Evolutionary conservation across 2,888 invertebrate species (phyloP).

Genomic region (Machimus atricapillus): DNA sequence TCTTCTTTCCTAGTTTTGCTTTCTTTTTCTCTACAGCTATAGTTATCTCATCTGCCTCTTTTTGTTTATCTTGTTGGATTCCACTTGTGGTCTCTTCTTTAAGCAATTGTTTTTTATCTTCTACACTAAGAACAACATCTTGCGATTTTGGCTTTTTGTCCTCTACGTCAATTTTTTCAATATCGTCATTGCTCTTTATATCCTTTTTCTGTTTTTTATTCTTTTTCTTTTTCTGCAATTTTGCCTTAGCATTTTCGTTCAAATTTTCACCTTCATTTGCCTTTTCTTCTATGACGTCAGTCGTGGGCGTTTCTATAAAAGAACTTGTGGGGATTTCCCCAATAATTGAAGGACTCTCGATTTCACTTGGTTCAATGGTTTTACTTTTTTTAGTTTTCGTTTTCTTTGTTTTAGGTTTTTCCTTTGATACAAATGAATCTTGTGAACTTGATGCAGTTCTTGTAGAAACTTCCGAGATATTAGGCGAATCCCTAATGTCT

Average conservation of each 20-base stretch:
- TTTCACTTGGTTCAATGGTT: not conserved
- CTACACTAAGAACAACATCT: constrained; percentile 39
- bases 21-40: not conserved
- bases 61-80: constrained; percentile 46
- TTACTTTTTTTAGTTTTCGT: not conserved
- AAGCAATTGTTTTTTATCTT: constrained; percentile 48
- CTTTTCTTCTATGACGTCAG: not conserved
- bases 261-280: constrained; percentile 52
- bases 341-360: constrained; percentile 46
- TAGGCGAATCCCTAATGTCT: constrained; percentile 26
- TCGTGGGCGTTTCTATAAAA: constrained; percentile 41
- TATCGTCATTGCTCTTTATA: constrained; percentile 54
- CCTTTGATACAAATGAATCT: constrained; percentile 2
- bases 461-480: constrained; percentile 25
- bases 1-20: not conserved
- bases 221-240: constrained; percentile 54
- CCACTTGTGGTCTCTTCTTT: not conserved
- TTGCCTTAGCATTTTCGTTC: constrained; percentile 55
- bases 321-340: constrained; percentile 45
- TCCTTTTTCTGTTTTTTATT: constrained; percentile 47
- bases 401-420: not conserved
- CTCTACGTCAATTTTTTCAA: constrained; percentile 25
- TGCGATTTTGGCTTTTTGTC: constrained; percentile 38
- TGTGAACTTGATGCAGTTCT: not conserved
- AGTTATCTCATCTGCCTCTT: not conserved